phyloP scores from a whole-genome alignment of 2,113 vertebrate genomes.

The Nannobrachium achirus region DNA sequence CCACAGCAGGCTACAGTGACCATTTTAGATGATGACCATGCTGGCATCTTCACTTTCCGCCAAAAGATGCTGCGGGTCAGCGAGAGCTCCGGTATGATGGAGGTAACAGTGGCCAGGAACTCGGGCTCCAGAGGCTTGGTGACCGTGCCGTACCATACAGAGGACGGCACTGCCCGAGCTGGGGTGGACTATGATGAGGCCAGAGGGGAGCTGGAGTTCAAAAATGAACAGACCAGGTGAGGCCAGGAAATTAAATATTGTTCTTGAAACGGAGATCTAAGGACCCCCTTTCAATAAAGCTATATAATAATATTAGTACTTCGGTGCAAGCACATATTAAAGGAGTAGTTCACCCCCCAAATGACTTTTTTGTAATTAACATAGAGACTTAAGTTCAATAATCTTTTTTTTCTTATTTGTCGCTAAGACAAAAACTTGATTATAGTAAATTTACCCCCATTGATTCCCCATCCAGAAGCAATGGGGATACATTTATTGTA shows the following conservation, averaged over 20 bases:
- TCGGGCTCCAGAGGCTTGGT: conserved; percentile 91
- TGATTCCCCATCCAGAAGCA: too few species aligned
- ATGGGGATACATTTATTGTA: too few species aligned
- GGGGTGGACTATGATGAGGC: conserved; percentile 90
- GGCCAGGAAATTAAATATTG: conserved; percentile 17
- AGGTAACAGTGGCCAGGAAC: conserved; percentile 86
- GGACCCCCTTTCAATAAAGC: too few species aligned
- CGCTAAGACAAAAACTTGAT: too few species aligned
- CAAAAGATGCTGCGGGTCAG: conserved; percentile 86
- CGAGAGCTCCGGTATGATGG: conserved; percentile 87
- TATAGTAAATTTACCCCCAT: too few species aligned
- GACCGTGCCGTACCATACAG: conserved; percentile 87
- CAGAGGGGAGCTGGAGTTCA: conserved; percentile 89
- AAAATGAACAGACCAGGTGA: conserved; percentile 91
- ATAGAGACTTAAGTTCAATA: too few species aligned
- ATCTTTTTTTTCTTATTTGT: too few species aligned
- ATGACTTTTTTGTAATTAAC: too few species aligned
- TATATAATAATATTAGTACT: too few species aligned
- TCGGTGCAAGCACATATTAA: too few species aligned
- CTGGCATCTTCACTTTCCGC: conserved; percentile 91
- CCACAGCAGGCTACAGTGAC: conserved; percentile 87
- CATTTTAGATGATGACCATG: conserved; percentile 95
- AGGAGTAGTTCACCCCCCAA: too few species aligned
- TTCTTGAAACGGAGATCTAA: too few species aligned
- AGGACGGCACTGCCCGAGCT: conserved; percentile 87